A percentile compares a stretch with the other conserved stretches of the same genome.
Conservation (phyloP, 2,113 vertebrate species). For the Actinemys pallida region DNA sequence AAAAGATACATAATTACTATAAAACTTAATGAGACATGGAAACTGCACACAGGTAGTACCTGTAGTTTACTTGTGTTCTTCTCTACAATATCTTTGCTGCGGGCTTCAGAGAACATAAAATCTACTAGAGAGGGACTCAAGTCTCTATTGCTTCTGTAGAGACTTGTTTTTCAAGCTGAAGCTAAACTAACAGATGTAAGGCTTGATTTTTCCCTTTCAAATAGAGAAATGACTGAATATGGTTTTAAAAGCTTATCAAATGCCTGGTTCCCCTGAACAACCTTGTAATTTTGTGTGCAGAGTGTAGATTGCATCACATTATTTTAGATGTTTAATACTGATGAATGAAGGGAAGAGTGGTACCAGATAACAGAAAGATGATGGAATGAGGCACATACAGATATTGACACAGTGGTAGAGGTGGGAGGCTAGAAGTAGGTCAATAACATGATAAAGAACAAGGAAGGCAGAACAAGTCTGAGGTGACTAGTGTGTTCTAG, state of each 20-base stretch:
- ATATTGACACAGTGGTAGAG: not conserved
- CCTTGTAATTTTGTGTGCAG: slow-evolving; percentile 3
- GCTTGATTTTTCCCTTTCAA: slow-evolving; percentile 37
- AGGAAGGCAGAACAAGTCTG: not conserved
- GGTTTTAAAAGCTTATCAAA: slow-evolving; percentile 47
- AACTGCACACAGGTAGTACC: not conserved
- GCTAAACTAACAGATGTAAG: not conserved
- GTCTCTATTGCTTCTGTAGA: not conserved
- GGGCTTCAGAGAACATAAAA: slow-evolving; percentile 13
- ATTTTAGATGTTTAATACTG: slow-evolving; percentile 25
- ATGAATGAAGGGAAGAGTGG: not conserved
- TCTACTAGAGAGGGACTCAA: not conserved
- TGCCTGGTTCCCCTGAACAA: slow-evolving; percentile 42
- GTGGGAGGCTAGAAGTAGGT: not conserved
- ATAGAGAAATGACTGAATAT: slow-evolving; percentile 36
- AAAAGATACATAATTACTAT: not conserved
- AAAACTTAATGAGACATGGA: not conserved
- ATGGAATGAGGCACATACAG: not conserved
- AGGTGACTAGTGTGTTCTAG: not conserved
- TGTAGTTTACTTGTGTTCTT: not conserved
- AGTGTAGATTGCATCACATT: not conserved
- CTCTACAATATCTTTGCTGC: not conserved
- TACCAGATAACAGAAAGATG: not conserved
- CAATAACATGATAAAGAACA: not conserved
- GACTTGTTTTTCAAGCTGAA: not conserved